Conservation (phyloP, 2,113 vertebrate genomes). For the Formicarius rufipectus region DNA sequence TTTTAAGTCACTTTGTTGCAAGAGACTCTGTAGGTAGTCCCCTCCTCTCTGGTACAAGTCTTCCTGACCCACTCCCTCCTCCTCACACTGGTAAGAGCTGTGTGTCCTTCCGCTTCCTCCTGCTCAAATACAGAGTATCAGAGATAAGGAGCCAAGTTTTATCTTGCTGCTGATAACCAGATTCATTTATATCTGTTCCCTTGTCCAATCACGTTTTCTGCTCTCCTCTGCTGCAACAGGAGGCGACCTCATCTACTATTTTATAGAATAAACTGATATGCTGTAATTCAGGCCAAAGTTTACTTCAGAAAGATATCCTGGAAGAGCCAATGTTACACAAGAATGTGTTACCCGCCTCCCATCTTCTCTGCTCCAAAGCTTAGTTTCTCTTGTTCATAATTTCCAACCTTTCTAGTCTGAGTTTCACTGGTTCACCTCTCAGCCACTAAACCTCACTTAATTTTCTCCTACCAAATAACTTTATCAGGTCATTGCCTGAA, state of each 20-base stretch:
- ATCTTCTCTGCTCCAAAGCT: not conserved
- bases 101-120: not conserved
- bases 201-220: not conserved
- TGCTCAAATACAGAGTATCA: not conserved
- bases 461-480: not conserved
- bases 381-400: not conserved
- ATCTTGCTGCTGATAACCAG: not conserved
- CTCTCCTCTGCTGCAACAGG: not conserved
- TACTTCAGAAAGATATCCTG: not conserved
- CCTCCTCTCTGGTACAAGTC: not conserved
- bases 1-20: not conserved
- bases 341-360: not conserved
- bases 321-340: not conserved
- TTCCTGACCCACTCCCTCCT: not conserved
- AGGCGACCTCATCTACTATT: not conserved
- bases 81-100: not conserved
- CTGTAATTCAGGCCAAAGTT: slow-evolving; percentile 26
- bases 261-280: not conserved
- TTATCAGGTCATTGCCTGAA: not conserved
- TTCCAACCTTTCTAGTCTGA: not conserved
- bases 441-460: not conserved
- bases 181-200: not conserved
- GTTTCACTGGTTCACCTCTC: not conserved
- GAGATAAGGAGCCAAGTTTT: not conserved
- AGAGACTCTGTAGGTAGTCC: not conserved